phyloP scores from a whole-genome alignment of 2,888 invertebrate species.

The Schizotus pectinicornis region DNA sequence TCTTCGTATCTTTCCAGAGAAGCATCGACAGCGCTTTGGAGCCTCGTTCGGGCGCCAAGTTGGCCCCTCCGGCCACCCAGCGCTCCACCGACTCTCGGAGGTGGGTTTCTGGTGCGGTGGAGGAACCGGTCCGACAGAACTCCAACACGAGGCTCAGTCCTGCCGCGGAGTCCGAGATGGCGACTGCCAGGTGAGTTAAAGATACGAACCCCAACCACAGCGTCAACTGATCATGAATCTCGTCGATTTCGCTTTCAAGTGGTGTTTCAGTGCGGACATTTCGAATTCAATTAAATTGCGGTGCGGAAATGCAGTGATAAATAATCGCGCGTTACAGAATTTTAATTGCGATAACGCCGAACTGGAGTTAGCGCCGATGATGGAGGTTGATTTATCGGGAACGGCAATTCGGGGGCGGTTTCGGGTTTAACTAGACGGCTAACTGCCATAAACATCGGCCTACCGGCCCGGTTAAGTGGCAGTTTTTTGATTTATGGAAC shows the following conservation, averaged over 20 bases:
- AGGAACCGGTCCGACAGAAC: slow-evolving; percentile 55
- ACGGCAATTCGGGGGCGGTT: no score
- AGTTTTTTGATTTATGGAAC: no score
- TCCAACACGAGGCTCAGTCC: slow-evolving; percentile 56
- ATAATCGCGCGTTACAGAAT: no score
- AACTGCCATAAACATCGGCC: no score
- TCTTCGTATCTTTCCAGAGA: slow-evolving; percentile 47
- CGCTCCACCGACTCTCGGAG: slow-evolving; percentile 47
- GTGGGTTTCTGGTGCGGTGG: slow-evolving; percentile 50
- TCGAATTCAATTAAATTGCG: not conserved
- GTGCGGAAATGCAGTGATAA: not conserved
- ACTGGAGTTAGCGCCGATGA: no score
- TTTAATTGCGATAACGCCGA: no score
- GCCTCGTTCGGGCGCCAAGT: slow-evolving; percentile 34
- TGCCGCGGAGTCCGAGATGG: slow-evolving; percentile 56
- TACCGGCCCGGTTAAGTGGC: no score
- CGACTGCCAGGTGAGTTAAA: slow-evolving; percentile 38
- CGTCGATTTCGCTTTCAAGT: not conserved
- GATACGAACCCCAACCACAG: not conserved
- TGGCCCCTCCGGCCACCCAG: slow-evolving; percentile 41
- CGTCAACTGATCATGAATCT: not conserved
- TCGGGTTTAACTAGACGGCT: no score
- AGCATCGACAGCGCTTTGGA: slow-evolving; percentile 57
- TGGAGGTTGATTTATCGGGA: no score
- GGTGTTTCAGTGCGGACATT: not conserved